phyloP scores from a whole-genome alignment of 2,113 vertebrate genomes.

The Psilopsiagon aymara region DNA sequence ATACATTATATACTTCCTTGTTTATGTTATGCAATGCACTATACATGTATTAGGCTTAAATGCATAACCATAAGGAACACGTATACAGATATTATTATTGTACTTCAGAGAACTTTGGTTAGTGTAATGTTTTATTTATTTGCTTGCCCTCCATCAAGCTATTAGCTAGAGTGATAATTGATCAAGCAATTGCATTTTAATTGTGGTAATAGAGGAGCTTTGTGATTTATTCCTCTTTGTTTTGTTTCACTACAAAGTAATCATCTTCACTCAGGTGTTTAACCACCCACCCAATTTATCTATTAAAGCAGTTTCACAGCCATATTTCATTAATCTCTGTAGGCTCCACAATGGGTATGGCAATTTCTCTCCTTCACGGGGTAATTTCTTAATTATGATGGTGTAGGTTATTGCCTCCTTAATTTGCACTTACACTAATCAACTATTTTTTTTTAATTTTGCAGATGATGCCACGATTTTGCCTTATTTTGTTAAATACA shows the following conservation, averaged over 20 bases:
- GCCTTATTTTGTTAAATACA: neutral
- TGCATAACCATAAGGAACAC: neutral
- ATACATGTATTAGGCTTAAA: neutral
- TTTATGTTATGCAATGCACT: neutral
- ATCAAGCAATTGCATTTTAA: slow-evolving; percentile 58
- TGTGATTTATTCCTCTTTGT: slow-evolving; percentile 69
- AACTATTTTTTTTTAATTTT: neutral
- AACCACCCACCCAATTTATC: slow-evolving; percentile 49
- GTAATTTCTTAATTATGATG: slow-evolving; percentile 11
- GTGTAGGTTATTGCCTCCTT: neutral
- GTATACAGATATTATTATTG: neutral
- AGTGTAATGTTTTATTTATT: slow-evolving; percentile 49
- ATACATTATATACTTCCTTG: neutral
- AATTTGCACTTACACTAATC: neutral
- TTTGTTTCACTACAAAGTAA: slow-evolving; percentile 65
- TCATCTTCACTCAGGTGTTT: slow-evolving; percentile 57
- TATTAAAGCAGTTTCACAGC: slow-evolving; percentile 40
- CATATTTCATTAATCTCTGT: slow-evolving; percentile 57
- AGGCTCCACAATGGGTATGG: neutral
- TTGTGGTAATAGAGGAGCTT: slow-evolving; percentile 37
- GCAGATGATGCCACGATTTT: neutral
- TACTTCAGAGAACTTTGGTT: slow-evolving; percentile 2
- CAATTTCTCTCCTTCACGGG: slow-evolving; percentile 1
- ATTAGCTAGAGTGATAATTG: slow-evolving; percentile 57
- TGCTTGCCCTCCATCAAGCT: slow-evolving; percentile 27